phyloP scores from a whole-genome alignment of 2,888 invertebrate species.

The Gerris lacustris region DNA sequence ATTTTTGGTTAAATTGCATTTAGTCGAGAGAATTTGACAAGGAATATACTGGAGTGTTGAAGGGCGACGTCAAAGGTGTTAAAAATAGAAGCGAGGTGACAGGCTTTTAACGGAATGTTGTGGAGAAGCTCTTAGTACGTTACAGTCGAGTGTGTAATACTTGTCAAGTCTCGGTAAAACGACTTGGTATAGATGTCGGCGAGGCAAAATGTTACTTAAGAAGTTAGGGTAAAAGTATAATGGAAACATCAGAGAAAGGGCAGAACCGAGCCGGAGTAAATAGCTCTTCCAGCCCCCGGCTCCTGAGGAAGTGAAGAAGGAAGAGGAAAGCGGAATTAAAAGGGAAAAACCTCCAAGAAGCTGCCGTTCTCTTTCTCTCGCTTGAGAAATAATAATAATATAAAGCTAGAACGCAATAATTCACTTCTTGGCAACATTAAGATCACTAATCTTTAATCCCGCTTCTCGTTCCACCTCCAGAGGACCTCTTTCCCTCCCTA shows the following conservation, averaged over 20 bases:
- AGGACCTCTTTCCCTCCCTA: conserved; percentile 26
- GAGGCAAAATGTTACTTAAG: neutral
- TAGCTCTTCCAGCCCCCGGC: neutral
- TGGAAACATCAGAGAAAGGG: neutral
- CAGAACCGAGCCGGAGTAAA: neutral
- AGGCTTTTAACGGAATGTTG: too few species aligned
- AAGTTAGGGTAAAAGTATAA: neutral
- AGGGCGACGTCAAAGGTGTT: too few species aligned
- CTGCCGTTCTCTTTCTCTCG: neutral
- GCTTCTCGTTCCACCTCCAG: conserved; percentile 19
- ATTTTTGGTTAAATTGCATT: too few species aligned
- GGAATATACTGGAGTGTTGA: too few species aligned
- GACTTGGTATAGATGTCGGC: too few species aligned
- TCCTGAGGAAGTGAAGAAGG: neutral
- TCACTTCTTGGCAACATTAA: conserved; percentile 27
- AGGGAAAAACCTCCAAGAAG: neutral
- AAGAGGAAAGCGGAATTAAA: neutral
- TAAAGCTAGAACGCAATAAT: conserved; percentile 33
- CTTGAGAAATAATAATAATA: conserved; percentile 30
- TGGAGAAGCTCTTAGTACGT: too few species aligned
- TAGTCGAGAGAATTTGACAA: too few species aligned
- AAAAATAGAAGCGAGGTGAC: too few species aligned
- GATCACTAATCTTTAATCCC: conserved; percentile 34
- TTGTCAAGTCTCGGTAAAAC: too few species aligned
- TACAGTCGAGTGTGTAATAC: too few species aligned